phyloP scores from a whole-genome alignment of 2,113 vertebrate genomes.

The Albula goreensis region DNA sequence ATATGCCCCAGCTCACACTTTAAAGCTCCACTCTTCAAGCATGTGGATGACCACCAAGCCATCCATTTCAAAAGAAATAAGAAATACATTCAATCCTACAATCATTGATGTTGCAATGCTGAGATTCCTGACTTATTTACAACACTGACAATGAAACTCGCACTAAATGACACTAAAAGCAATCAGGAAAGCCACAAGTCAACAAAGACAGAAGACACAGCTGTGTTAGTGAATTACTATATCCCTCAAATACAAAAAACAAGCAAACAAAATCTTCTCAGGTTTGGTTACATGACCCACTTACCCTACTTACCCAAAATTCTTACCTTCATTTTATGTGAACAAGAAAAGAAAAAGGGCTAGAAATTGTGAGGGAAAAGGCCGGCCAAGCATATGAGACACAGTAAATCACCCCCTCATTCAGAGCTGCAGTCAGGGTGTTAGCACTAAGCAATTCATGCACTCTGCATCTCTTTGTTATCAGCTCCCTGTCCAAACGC shows the following conservation, averaged over 20 bases:
- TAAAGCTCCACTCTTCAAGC: neutral
- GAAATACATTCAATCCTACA: neutral
- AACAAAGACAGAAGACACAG: neutral
- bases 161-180: neutral
- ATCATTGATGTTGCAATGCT: neutral
- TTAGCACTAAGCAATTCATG: neutral
- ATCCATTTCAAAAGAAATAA: neutral
- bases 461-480: conserved; percentile 15
- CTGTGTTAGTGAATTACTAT: neutral
- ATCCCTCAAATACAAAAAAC: neutral
- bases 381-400: neutral
- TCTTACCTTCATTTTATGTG: neutral
- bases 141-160: neutral
- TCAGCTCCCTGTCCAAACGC: conserved; percentile 22
- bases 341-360: neutral
- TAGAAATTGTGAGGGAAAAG: neutral
- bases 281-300: neutral
- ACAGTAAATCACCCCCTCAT: neutral
- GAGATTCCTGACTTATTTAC: neutral
- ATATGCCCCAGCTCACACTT: neutral
- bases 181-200: neutral
- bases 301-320: neutral
- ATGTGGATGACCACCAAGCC: neutral
- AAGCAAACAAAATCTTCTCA: neutral
- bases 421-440: neutral